Evolutionary conservation across 2,888 invertebrate genomes (phyloP), one percentile per base, ranked within the genome.

Genomic region (Hyposoter didymator): DNA sequence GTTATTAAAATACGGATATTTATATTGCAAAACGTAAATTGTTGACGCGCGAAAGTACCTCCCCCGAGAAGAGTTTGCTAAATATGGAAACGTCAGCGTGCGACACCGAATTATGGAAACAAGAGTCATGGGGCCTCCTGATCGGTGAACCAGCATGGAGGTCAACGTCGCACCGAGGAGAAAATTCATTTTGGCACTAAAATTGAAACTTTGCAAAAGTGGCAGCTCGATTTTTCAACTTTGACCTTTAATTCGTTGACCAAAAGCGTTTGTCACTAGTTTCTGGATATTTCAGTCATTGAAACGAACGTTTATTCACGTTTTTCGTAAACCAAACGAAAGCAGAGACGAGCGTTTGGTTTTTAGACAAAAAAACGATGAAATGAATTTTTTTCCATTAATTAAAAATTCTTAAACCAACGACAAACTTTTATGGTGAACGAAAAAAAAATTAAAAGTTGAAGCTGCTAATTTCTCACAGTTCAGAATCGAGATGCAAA

Each of bases 41-140:
- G 75, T 45, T 66, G 72, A 84, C 49, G 76, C 73, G 82, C 75
- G 43, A 66, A 80, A 79, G 70, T 79, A 85, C 79, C 79, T 85
- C 83, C 83, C 64, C 72, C 4, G 32, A 66, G 78, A 66, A 59
- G 55, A 76, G 59, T 73, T 67, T 47, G 28, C 49, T 22, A 70
- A 47, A 49, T 62, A 32, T 28, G 32, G 52, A 67, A 2, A 66
- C 45, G 80, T 62, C 22, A 47, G 39, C 39, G 14, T 4, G 47
- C 14, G n/a, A 22, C 32, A 10, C 28, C 19, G 28, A 39, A 49
- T 28, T 28, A 69, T 47, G 7, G 14, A 45, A 43, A 73, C 19
- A 19, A n/a, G 28, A 80, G 47, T 28, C 28, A 35, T 28, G 47
- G n/a, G 49, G n/a, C 39, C 7, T 17, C 32, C 43, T 1, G 17